Evolutionary conservation across 2,113 vertebrate genomes (phyloP).

Genomic region (Sarotherodon lohbergeri): DNA sequence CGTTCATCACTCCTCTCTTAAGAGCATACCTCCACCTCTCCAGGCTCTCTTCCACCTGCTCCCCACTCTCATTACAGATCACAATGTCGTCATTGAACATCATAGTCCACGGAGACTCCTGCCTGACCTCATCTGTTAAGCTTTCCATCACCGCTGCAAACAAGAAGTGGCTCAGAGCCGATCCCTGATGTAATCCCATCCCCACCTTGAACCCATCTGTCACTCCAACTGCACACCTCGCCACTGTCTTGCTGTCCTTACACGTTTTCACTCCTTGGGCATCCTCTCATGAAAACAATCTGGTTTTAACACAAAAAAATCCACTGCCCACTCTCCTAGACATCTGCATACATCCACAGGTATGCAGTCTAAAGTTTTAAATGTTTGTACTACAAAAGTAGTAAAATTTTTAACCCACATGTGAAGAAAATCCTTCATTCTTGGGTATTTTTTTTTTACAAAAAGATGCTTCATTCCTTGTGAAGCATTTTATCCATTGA

Average conservation of each 20-base stretch:
- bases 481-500: not conserved
- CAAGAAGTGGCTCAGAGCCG: not conserved
- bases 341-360: not conserved
- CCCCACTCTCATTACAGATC: not conserved
- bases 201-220: not conserved
- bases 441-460: rapidly evolving
- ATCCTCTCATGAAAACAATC: not conserved
- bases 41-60: not conserved
- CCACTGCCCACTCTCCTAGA: not conserved
- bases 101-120: not conserved
- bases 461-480: not conserved
- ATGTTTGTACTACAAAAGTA: not conserved
- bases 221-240: not conserved
- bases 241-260: not conserved
- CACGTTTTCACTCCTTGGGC: not conserved
- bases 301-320: not conserved
- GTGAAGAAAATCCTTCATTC: not conserved
- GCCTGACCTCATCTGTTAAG: not conserved
- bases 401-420: not conserved
- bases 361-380: not conserved
- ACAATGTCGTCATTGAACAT: not conserved
- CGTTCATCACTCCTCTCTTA: not conserved
- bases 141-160: not conserved
- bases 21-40: not conserved
- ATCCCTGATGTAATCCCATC: not conserved